These are phyloP conservation scores for Melanophora roralis DNA, from an alignment of 2,888 invertebrate genomes.

Conservation along the genomic window DNA sequence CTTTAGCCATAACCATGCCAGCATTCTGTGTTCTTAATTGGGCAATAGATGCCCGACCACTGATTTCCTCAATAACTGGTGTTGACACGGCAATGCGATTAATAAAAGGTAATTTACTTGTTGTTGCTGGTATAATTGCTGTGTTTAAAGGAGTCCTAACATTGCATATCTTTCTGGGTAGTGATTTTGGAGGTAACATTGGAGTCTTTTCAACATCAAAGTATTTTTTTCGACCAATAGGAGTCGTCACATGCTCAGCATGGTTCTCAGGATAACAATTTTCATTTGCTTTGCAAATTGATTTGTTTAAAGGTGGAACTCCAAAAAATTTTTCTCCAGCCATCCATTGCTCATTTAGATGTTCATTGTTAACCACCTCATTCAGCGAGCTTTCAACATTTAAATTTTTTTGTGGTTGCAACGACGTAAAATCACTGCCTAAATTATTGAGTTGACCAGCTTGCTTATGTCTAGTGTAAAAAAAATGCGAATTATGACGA, in stretches of 20 bases:
- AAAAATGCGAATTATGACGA: background rate
- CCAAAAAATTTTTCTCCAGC: constrained; percentile 76
- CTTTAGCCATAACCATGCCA: constrained; percentile 88
- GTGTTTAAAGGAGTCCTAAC: constrained; percentile 49
- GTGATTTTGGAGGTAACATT: constrained; percentile 68
- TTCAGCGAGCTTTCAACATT: background rate
- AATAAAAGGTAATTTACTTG: constrained; percentile 65
- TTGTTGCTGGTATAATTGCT: constrained; percentile 28
- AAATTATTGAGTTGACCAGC: background rate
- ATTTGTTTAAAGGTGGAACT: background rate
- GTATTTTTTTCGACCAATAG: constrained; percentile 5
- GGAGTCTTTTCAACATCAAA: constrained; percentile 63
- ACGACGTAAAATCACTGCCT: background rate
- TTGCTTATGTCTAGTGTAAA: background rate
- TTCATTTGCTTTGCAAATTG: background rate
- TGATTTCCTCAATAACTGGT: constrained; percentile 71
- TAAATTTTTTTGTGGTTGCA: constrained; percentile 78
- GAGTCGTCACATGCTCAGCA: constrained; percentile 19
- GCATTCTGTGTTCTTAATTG: constrained; percentile 85
- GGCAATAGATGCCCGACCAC: constrained; percentile 85
- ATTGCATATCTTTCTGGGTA: constrained; percentile 50
- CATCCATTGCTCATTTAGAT: constrained; percentile 73
- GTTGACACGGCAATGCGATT: constrained; percentile 44
- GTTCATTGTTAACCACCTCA: background rate
- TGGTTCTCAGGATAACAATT: background rate